Evolutionary conservation across 2,888 invertebrate species (phyloP), one percentile per base, ranked within the genome.

Genomic region (Heteropelma amictum): DNA sequence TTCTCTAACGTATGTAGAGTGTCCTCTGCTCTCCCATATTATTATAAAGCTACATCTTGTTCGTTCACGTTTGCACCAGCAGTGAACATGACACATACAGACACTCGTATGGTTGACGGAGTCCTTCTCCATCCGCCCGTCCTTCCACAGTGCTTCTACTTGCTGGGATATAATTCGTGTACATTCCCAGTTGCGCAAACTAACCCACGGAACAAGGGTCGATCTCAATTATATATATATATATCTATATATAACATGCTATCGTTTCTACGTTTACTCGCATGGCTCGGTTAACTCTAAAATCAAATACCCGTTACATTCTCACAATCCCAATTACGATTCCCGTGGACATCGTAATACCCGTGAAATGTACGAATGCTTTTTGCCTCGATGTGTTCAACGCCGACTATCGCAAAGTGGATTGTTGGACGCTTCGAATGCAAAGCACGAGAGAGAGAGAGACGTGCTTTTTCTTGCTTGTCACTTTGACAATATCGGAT

Each of bases 241-340:
- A 17, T 40, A 56, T 56, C 10, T 8, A 40, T 56, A 6, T 23
- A 23, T 0, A n/a, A n/a, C n/a, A 7, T 26, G 8, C 4, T 5
- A 21, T 1, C 19, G 10, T 28, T 17, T 21, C 19, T 30, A 19
- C 14, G 12, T 17, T 7, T 60, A 12, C 45, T 17, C 21, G 17
- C 38, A 21, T 21, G 8, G 26, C 21, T 19, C 35, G 49, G 5
- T 38, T 49, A 72, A 72, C 45, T 28, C 53, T 42, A 35, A 35
- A 60, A 65, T 60, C 53, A 65, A 65, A 58, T 45, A 54, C 51
- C 21, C 51, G 4, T 58, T 49, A 30, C 17, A 17, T n/a, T 26
- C 38, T 14, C 7, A 26, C 38, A 56, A 56, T 47, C 28, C 19
- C 5, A 40, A 17, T n/a, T n/a, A 45, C 51, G 26, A 30, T 28